Percentiles rank a stretch among this genome's conserved stretches.
These are phyloP conservation scores for Atherinomorus stipes DNA, from an alignment of 2,113 vertebrate species.

Conservation along the genomic window DNA sequence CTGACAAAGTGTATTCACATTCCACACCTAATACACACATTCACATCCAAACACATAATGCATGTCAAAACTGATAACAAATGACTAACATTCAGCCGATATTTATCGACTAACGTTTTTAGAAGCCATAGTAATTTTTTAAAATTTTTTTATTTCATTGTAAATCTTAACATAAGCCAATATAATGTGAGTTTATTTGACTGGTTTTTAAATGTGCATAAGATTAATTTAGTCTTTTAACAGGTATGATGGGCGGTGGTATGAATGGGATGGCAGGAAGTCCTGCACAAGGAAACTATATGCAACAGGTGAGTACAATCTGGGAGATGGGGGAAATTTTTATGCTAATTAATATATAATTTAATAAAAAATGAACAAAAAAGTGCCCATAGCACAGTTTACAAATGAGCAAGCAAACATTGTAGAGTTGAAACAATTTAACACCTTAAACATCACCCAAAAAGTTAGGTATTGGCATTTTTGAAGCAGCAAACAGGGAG, in stretches of 20 bases:
- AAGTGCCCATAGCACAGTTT: too few species aligned
- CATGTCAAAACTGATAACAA: slow-evolving; percentile 52
- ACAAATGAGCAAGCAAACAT: too few species aligned
- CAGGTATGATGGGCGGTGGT: slow-evolving; percentile 93
- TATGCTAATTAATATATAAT: background rate
- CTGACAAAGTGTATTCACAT: slow-evolving; percentile 29
- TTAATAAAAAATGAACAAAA: too few species aligned
- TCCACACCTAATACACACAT: slow-evolving; percentile 22
- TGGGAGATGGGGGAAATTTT: background rate
- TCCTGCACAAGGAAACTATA: slow-evolving; percentile 88
- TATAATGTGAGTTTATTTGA: background rate
- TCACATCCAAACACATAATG: slow-evolving; percentile 50
- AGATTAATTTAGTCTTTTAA: slow-evolving; percentile 47
- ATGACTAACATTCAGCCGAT: slow-evolving; percentile 59
- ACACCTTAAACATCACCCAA: too few species aligned
- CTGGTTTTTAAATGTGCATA: background rate
- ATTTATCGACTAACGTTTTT: slow-evolving; percentile 39
- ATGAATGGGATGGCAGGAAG: slow-evolving; percentile 92
- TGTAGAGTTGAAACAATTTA: too few species aligned
- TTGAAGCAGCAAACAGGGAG: too few species aligned
- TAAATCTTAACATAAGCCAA: slow-evolving; percentile 21
- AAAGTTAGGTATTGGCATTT: too few species aligned
- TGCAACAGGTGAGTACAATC: slow-evolving; percentile 90
- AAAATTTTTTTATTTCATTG: background rate
- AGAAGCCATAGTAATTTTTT: background rate